These are phyloP conservation scores for Ectemnius continuus DNA, from an alignment of 2,888 invertebrate genomes.

Conservation along the genomic window DNA sequence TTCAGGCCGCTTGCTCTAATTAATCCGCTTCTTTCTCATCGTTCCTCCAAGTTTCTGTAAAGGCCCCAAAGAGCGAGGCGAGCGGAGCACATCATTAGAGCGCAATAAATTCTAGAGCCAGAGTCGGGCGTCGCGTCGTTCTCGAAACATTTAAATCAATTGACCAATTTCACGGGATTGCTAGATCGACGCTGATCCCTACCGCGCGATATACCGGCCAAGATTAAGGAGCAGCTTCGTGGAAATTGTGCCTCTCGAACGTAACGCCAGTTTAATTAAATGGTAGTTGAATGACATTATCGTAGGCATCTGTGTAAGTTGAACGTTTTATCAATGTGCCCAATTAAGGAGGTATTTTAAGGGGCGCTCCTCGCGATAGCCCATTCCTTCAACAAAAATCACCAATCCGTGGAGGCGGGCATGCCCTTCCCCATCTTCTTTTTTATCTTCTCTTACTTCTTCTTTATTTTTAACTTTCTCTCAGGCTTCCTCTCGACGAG, in stretches of 20 bases:
- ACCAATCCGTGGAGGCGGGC: slow-evolving; percentile 30
- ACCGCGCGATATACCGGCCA: background rate
- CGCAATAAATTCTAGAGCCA: background rate
- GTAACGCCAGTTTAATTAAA: background rate
- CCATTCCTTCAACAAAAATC: slow-evolving; percentile 26
- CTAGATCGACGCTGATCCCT: background rate
- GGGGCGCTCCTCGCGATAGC: slow-evolving; percentile 7
- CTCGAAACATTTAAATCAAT: slow-evolving; percentile 1
- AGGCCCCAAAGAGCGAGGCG: background rate
- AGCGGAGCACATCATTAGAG: background rate
- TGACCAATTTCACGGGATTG: slow-evolving; percentile 1
- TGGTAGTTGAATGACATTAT: background rate
- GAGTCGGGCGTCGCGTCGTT: background rate
- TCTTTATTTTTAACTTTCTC: slow-evolving; percentile 10
- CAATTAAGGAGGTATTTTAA: slow-evolving; percentile 27
- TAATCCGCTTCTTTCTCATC: slow-evolving; percentile 39
- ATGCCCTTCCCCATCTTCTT: background rate
- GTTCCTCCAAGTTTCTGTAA: slow-evolving; percentile 30
- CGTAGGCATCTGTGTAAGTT: background rate
- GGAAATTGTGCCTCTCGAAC: background rate
- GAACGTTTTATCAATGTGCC: background rate
- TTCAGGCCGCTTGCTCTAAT: slow-evolving; percentile 34
- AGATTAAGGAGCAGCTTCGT: slow-evolving; percentile 2
- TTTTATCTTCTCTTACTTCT: background rate
- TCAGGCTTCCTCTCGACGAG: slow-evolving; percentile 12